These are phyloP conservation scores for Eremobia ochroleuca DNA, from an alignment of 2,888 invertebrate genomes.

Conservation along the genomic window DNA sequence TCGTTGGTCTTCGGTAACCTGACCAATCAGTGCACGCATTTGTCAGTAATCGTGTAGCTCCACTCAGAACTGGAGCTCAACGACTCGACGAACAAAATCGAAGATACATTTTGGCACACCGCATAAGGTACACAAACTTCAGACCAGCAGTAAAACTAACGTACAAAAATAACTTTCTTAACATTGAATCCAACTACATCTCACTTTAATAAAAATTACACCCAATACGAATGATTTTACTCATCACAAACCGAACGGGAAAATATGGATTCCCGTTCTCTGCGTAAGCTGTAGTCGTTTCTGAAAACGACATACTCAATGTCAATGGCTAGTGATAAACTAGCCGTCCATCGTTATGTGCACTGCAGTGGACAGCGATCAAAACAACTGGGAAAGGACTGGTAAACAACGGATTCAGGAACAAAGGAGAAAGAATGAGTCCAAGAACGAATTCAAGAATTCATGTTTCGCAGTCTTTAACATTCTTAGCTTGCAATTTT, in stretches of 20 bases:
- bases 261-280: constrained; percentile 40
- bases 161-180: not conserved
- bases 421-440: not conserved
- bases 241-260: constrained; percentile 19
- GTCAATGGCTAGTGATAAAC: constrained; percentile 34
- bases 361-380: constrained; percentile 11
- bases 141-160: no score
- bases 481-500: no score
- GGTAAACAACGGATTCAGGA: not conserved
- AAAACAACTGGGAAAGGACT: not conserved
- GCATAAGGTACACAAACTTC: no score
- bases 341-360: constrained; percentile 17
- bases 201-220: not conserved
- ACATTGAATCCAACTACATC: not conserved
- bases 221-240: not conserved
- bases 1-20: no score
- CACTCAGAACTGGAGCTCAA: no score
- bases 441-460: no score
- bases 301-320: constrained; percentile 40
- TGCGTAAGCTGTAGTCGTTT: constrained; percentile 37
- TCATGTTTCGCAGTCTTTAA: not conserved
- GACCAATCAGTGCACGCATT: no score
- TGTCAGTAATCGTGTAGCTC: no score
- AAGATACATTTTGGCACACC: no score
- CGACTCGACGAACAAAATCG: no score